Evolutionary conservation across 2,113 vertebrate genomes (phyloP).

Genomic region (Thymallus thymallus): DNA sequence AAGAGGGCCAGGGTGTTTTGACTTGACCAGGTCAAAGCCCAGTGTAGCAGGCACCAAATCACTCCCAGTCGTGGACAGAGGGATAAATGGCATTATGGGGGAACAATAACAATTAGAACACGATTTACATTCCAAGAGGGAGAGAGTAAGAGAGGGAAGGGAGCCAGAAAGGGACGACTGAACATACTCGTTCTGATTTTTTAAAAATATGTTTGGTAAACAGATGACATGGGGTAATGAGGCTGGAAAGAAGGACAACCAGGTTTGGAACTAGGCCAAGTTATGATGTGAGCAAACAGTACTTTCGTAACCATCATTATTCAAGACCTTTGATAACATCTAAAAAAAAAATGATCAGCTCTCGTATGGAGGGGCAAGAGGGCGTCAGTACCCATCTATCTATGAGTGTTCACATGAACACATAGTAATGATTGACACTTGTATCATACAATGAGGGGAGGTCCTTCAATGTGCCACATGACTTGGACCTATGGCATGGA

Average conservation of each 20-base stretch:
- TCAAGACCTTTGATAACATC: conserved; percentile 4
- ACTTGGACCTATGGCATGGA: too few relatives aligned
- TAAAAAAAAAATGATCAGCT: neutral
- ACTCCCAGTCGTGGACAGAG: conserved; percentile 37
- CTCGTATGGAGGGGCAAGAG: too few relatives aligned
- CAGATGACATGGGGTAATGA: conserved; percentile 27
- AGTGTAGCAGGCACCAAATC: conserved; percentile 37
- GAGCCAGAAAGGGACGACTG: neutral
- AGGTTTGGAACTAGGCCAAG: conserved; percentile 13
- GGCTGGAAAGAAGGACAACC: conserved; percentile 2
- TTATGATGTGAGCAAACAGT: conserved; percentile 14
- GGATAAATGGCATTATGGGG: conserved; percentile 51
- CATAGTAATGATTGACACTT: too few relatives aligned
- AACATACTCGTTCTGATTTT: neutral
- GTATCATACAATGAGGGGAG: neutral
- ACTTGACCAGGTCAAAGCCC: conserved; percentile 54
- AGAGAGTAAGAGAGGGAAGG: neutral
- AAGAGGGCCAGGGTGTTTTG: conserved; percentile 35
- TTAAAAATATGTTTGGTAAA: conserved; percentile 1
- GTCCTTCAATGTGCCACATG: neutral
- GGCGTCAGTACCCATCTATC: too few relatives aligned
- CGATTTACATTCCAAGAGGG: conserved; percentile 52
- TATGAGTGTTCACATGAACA: too few relatives aligned
- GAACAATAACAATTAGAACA: conserved; percentile 36
- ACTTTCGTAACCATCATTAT: conserved; percentile 1